These are phyloP conservation scores for Rafetus swinhoei DNA, from an alignment of 2,113 vertebrate genomes.

Conservation along the genomic window DNA sequence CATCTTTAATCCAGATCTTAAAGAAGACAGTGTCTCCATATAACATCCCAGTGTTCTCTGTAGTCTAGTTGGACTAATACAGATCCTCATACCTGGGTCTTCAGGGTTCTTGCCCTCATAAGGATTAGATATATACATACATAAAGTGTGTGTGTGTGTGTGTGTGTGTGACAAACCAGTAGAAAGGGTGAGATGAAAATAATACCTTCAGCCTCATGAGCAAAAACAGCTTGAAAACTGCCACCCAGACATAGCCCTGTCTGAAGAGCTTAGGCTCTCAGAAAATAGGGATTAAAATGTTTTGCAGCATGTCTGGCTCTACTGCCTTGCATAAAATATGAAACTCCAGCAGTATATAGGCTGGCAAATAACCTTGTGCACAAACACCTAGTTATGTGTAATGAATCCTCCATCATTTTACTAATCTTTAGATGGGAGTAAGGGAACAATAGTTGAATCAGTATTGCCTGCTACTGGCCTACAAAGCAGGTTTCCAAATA, in stretches of 20 bases:
- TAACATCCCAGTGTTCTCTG: background rate
- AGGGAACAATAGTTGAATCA: no score
- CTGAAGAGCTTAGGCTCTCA: background rate
- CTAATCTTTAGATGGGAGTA: background rate
- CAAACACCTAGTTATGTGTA: background rate
- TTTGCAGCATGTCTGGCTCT: background rate
- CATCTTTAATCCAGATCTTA: background rate
- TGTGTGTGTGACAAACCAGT: no score
- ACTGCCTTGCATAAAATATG: background rate
- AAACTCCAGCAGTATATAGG: background rate
- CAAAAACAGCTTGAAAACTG: background rate
- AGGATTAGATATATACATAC: no score
- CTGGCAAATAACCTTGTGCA: background rate
- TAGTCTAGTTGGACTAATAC: background rate
- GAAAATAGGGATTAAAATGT: background rate
- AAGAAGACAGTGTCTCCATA: background rate
- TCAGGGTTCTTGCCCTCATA: fast-evolving
- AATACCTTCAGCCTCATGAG: background rate
- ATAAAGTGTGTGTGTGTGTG: no score
- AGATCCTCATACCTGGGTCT: background rate
- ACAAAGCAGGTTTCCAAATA: background rate
- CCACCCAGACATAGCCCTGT: background rate
- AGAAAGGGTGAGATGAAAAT: no score
- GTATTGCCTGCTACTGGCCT: fast-evolving
- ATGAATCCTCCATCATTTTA: background rate